Base-by-base conservation (phyloP, 2,113 vertebrate genomes). In the Halcyon senegalensis region DNA sequence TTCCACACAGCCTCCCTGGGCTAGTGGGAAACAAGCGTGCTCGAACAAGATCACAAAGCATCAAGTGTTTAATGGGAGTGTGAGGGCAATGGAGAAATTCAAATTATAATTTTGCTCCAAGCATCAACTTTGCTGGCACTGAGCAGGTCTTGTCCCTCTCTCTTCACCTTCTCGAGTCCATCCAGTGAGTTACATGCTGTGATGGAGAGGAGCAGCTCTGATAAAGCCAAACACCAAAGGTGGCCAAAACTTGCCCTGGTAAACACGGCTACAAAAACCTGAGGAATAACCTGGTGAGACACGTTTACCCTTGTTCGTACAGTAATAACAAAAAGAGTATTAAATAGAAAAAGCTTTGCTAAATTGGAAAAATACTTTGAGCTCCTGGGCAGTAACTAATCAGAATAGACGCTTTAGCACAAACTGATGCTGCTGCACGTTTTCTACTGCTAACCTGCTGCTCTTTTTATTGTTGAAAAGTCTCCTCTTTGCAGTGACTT, bases 1-100 rank as follows among this genome's bases (percentile, higher is more conserved):
- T 72, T 43, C 28, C 51, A 44, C 13, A 23, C 31, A 59, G 4
- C 20, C n/a, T 83, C 31, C 4, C 16, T 48, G 62, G 37, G 30
- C 9, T 20, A 20, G 0, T 21, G 10, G 27, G 56, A 88, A 72
- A 53, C 0, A 1, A 44, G 6, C 2, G 13, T 1, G 1, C 30
- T 43, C 30, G 41, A 7, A 35, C 12, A 62, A 35, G 41, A 39
- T 13, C 37, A 58, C 18, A 67, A 66, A 75, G 21, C 20, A 44
- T 55, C 24, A 4, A n/a, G 62, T 30, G 8, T 79, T 69, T 50
- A 46, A 35, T 59, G 24, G 35, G 20, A 62, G 8, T 10, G 24
- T 67, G 56, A 73, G 14, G 11, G 11, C 24, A 89, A 20, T 3
- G 23, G 37, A 70, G 58, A 78, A 66, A 59, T 33, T 21, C 28